Percentiles rank a stretch among this genome's conserved stretches.
phyloP scores from a whole-genome alignment of 2,888 invertebrate species.

The Myathropa florea region DNA sequence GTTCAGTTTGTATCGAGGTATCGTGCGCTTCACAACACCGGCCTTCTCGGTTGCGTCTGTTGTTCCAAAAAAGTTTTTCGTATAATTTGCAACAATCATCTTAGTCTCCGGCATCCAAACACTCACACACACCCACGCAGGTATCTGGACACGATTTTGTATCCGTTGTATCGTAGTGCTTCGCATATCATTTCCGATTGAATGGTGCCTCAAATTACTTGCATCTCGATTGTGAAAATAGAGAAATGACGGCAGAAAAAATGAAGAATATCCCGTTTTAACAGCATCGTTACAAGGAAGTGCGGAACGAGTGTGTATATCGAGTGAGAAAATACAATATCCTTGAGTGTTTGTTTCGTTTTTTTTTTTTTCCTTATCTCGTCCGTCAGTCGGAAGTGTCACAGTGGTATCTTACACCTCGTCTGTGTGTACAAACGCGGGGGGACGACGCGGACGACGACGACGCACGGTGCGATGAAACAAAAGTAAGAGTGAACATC shows the following conservation, averaged over 20 bases:
- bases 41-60: slow-evolving; percentile 4
- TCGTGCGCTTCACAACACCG: slow-evolving; percentile 37
- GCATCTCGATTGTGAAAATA: not conserved
- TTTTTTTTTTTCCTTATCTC: slow-evolving; percentile 7
- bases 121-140: slow-evolving; percentile 1
- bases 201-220: not conserved
- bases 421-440: not conserved
- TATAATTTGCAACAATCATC: slow-evolving; percentile 52
- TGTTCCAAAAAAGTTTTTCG: slow-evolving; percentile 28
- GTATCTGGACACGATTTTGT: too few relatives aligned
- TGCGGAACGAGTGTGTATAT: not conserved
- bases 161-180: slow-evolving; percentile 9
- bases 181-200: slow-evolving; percentile 1
- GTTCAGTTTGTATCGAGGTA: slow-evolving; percentile 53
- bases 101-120: slow-evolving; percentile 31
- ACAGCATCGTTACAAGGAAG: not conserved
- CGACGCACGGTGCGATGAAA: slow-evolving; percentile 40
- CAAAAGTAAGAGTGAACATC: slow-evolving; percentile 66
- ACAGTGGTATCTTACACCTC: slow-evolving; percentile 39
- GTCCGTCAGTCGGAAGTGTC: slow-evolving; percentile 15
- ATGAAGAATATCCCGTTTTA: not conserved
- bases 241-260: not conserved
- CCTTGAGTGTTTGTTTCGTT: slow-evolving; percentile 4
- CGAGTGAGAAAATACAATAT: not conserved
- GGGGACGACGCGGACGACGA: not conserved